Evolutionary conservation across 2,797 vertebrate species (phyloP).

Genomic region (Chiropotes sagulatus): DNA sequence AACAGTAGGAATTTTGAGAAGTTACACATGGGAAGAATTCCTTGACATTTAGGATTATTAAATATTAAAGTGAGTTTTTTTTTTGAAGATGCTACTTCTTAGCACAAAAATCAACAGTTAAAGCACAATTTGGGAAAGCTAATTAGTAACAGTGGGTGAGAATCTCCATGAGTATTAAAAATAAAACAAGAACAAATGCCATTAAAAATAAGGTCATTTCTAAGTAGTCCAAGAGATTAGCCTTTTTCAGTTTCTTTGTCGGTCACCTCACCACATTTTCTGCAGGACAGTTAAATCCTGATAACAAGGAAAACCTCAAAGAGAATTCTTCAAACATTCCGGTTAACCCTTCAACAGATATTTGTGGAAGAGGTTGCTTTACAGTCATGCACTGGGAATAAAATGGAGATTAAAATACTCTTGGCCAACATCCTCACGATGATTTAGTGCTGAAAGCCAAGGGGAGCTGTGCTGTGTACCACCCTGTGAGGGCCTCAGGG

Average conservation of each 20-base stretch:
- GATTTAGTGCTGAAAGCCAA: not conserved
- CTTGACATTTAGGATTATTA: slow-evolving; percentile 11
- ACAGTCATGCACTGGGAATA: not conserved
- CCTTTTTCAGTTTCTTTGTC: not conserved
- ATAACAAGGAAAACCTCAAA: not conserved
- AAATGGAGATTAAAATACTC: not conserved
- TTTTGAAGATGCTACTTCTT: not conserved
- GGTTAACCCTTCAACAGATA: not conserved
- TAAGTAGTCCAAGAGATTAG: not conserved
- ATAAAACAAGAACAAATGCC: not conserved
- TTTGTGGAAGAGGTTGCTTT: not conserved
- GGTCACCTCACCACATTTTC: not conserved
- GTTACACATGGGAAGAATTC: not conserved
- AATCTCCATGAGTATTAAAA: not conserved
- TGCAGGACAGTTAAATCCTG: not conserved
- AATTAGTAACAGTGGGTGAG: not conserved
- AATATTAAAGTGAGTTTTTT: not conserved
- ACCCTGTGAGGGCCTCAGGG: not conserved
- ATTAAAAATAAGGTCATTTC: not conserved
- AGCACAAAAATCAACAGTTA: slow-evolving; percentile 7
- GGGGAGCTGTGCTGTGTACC: fast-evolving
- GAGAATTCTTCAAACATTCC: not conserved
- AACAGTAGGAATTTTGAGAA: not conserved
- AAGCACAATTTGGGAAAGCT: not conserved
- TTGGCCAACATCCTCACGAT: not conserved